Evolutionary conservation across 2,113 vertebrate genomes (phyloP), one percentile per base, ranked within the genome.

Genomic region (Numenius arquata): DNA sequence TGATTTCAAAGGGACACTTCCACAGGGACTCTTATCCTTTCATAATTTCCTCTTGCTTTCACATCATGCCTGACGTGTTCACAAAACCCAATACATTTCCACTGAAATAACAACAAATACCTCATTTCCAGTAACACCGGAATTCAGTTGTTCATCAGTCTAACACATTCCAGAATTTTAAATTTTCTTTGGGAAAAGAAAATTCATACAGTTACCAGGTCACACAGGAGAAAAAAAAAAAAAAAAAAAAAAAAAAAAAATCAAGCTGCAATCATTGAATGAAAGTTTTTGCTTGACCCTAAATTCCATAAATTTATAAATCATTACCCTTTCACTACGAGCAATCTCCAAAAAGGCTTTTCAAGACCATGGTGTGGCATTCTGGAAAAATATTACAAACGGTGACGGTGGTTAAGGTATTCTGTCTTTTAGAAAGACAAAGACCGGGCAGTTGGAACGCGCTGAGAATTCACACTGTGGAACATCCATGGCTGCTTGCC

Each of bases 401-500:
- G n/a, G 61, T 96, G 86, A 85, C 11, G 3, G 62, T 71, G 73
- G 53, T 40, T 88, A 66, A 90, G 75, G 61, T 89, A 70, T 84
- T 87, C 68, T 22, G 10, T 47, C 58, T 50, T 90, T 62, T 8
- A 62, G 45, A 92, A 94, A 90, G 73, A 90, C 73, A 93, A 96
- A 93, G 84, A 93, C 80, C 0, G 29, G 92, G 90, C 89, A 93
- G 68, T 95, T 90, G 93, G 96, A 97, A 91, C 40, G 4, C 5
- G 0, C 84, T 82, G 94, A 78, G 90, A 95, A 97, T 91, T 92
- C 92, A 92, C 89, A 96, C 93, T 94, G 93, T 85, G 94, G 93
- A 96, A 94, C 89, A 95, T 92, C 96, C 89, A 92, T 95, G 95
- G 96, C 96, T 96, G 94, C 94, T 85, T 95, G 96, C 95, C 95